phyloP scores from a whole-genome alignment of 2,113 vertebrate genomes.

The Eleginops maclovinus region DNA sequence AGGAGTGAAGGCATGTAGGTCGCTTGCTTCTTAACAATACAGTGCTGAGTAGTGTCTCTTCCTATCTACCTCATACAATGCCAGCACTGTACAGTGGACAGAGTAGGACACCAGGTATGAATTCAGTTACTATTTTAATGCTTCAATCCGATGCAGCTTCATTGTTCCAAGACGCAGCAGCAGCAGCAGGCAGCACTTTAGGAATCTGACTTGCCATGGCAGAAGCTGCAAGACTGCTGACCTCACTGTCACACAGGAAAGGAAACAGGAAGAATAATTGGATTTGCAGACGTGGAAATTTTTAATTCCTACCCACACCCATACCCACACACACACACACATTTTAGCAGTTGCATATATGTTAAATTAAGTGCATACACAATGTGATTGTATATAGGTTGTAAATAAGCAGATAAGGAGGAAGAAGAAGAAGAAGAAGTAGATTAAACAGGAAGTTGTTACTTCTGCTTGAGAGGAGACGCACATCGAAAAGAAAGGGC shows the following conservation, averaged over 20 bases:
- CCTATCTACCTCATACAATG: slow-evolving; percentile 82
- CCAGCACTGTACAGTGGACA: slow-evolving; percentile 57
- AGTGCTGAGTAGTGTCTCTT: slow-evolving; percentile 67
- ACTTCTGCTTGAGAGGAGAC: slow-evolving; percentile 39
- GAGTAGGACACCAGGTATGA: slow-evolving; percentile 35
- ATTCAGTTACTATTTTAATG: slow-evolving; percentile 21
- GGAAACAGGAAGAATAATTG: not conserved
- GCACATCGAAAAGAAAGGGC: not conserved
- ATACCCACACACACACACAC: slow-evolving; percentile 12
- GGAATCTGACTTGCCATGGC: slow-evolving; percentile 5
- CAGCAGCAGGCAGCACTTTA: slow-evolving; percentile 2
- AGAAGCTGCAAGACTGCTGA: not conserved
- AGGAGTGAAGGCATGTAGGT: too few species aligned
- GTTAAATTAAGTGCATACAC: slow-evolving; percentile 23
- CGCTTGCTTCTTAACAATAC: slow-evolving; percentile 41
- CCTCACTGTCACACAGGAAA: slow-evolving; percentile 1
- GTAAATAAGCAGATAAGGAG: slow-evolving; percentile 53
- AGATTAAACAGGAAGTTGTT: slow-evolving; percentile 48
- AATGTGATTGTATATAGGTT: slow-evolving; percentile 64
- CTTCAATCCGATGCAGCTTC: slow-evolving; percentile 7
- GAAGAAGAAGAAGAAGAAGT: not conserved
- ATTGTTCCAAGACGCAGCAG: not conserved
- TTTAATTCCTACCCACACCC: slow-evolving; percentile 1
- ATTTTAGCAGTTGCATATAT: slow-evolving; percentile 12
- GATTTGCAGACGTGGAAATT: not conserved